Evolutionary conservation across 2,113 vertebrate species (phyloP).

Genomic region (Antennarius striatus): DNA sequence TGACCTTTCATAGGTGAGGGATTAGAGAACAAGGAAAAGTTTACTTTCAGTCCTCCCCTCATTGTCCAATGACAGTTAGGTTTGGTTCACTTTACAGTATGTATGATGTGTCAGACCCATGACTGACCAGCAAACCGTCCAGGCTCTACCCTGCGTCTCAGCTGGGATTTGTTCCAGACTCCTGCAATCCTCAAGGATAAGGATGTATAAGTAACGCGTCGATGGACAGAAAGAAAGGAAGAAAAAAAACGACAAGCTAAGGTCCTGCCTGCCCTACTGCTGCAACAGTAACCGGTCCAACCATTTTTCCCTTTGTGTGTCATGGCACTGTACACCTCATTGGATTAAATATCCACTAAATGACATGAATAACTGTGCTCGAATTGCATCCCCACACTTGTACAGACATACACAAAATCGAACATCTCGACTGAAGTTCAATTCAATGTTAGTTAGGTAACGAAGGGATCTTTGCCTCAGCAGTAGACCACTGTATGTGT

Average conservation of each 20-base stretch:
- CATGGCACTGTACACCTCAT: conserved; percentile 19
- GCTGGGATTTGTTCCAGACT: not conserved
- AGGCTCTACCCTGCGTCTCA: not conserved
- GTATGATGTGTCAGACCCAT: not conserved
- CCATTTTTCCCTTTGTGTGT: conserved; percentile 12
- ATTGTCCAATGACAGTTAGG: not conserved
- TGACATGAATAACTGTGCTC: conserved; percentile 1
- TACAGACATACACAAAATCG: too few species aligned
- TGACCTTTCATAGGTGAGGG: conserved; percentile 28
- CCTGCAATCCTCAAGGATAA: not conserved
- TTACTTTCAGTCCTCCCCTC: not conserved
- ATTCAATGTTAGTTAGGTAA: too few species aligned
- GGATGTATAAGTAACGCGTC: not conserved
- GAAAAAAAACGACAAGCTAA: not conserved
- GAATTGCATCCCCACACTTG: not conserved
- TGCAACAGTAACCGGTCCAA: conserved; percentile 11
- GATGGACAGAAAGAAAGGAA: not conserved
- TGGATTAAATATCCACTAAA: conserved; percentile 35
- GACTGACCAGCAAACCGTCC: not conserved
- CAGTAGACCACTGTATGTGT: too few species aligned
- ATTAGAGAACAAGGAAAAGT: conserved; percentile 2
- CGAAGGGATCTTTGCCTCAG: too few species aligned
- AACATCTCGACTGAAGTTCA: too few species aligned
- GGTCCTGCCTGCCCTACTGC: not conserved
- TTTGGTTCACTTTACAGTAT: not conserved